Evolutionary conservation across 2,797 vertebrate genomes (phyloP).

Genomic region (Pitangus sulphuratus): DNA sequence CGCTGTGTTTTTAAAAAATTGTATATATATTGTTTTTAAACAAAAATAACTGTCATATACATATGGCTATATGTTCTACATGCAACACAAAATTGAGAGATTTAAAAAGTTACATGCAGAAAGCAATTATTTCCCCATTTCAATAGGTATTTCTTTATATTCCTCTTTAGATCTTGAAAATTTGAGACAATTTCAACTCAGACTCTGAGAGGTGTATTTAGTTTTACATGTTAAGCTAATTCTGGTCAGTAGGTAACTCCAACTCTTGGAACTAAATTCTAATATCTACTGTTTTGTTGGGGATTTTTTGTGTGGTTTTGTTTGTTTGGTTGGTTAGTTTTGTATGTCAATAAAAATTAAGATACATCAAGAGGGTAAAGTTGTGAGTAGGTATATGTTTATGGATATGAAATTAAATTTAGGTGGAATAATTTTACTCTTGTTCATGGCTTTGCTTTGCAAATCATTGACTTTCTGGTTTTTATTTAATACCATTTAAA

Average conservation of each 20-base stretch:
- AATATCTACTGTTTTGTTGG: background rate
- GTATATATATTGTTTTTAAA: constrained; percentile 3
- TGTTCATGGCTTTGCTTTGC: background rate
- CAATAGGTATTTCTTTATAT: background rate
- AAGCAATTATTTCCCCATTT: background rate
- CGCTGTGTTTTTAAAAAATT: background rate
- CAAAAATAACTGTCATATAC: background rate
- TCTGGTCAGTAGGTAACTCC: background rate
- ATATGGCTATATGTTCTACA: background rate
- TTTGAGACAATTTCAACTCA: background rate
- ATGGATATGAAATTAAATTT: background rate
- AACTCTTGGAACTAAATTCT: background rate
- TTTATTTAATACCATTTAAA: background rate
- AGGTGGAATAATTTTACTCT: background rate
- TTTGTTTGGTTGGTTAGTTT: background rate
- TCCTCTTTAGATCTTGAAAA: background rate
- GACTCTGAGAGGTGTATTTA: background rate
- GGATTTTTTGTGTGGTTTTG: background rate
- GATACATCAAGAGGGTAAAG: background rate
- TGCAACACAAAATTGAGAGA: background rate
- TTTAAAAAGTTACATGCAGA: background rate
- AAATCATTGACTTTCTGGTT: background rate
- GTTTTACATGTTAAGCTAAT: background rate
- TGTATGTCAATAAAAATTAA: background rate
- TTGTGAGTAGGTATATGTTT: background rate